Evolutionary conservation across 1,140 invertebrate species (phyloP).

Genomic region (Orussus abietinus): DNA sequence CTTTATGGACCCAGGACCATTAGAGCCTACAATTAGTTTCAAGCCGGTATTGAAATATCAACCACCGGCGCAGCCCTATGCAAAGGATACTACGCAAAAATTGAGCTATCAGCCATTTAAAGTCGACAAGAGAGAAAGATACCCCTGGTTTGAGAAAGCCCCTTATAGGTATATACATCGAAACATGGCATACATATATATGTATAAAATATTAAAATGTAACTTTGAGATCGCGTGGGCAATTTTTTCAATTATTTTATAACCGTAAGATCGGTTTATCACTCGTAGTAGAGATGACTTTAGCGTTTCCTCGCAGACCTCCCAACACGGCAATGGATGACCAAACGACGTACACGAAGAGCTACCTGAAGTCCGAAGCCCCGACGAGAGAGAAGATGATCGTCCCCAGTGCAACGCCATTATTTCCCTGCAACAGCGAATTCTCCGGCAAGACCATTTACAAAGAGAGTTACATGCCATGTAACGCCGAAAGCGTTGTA

Average conservation of each 20-base stretch:
- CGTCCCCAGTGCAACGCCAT: constrained; percentile 16
- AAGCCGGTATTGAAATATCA: constrained; percentile 55
- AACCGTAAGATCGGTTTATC: too few relatives aligned
- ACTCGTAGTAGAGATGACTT: too few relatives aligned
- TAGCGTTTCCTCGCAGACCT: too few relatives aligned
- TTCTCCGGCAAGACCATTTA: constrained; percentile 38
- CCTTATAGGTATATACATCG: constrained; percentile 31
- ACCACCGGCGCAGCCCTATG: constrained; percentile 51
- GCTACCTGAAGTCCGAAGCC: constrained; percentile 29
- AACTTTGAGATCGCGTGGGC: too few relatives aligned
- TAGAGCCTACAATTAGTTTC: constrained; percentile 44
- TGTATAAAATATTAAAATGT: neutral
- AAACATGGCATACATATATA: neutral
- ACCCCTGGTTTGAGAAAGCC: constrained; percentile 39
- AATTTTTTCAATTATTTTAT: too few relatives aligned
- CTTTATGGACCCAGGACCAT: constrained; percentile 31
- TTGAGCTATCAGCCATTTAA: constrained; percentile 39
- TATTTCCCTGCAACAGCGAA: constrained; percentile 26
- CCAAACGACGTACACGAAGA: constrained; percentile 41
- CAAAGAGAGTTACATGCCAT: constrained; percentile 37
- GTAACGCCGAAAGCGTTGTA: constrained; percentile 13
- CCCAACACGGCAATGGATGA: constrained; percentile 33
- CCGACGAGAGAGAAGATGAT: constrained; percentile 26
- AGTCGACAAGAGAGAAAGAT: constrained; percentile 28
- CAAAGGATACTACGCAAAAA: constrained; percentile 45